These are phyloP conservation scores for Sinocyclocheilus anophthalmus DNA, from an alignment of 2,113 vertebrate genomes.

Conservation along the genomic window DNA sequence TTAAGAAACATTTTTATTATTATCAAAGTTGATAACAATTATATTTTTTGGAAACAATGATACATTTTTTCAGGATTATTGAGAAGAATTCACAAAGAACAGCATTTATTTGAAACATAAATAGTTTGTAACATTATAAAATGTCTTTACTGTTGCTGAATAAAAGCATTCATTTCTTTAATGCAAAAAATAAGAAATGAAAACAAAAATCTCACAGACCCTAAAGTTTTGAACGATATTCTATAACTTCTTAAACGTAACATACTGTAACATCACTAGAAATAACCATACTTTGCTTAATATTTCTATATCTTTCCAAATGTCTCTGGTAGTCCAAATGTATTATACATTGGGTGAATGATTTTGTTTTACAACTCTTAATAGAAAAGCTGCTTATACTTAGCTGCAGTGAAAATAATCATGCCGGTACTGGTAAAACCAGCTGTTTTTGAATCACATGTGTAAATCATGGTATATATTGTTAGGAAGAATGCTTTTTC, in stretches of 20 bases:
- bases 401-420: too few species aligned
- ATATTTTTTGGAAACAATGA: too few species aligned
- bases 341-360: neutral
- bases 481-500: neutral
- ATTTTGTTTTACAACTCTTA: neutral
- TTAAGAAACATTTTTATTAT: neutral
- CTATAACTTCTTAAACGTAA: neutral
- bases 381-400: neutral
- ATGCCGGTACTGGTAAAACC: neutral
- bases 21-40: too few species aligned
- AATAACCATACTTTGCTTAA: neutral
- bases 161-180: too few species aligned
- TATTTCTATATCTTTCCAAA: neutral
- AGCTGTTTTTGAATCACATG: neutral
- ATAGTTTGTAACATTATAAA: too few species aligned
- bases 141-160: too few species aligned
- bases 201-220: too few species aligned
- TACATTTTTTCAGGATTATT: too few species aligned
- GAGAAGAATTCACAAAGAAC: too few species aligned
- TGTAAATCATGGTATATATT: neutral
- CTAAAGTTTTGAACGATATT: neutral
- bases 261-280: neutral
- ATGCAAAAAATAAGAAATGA: too few species aligned
- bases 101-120: too few species aligned
- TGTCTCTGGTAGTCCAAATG: neutral